Conservation (phyloP, 2,113 vertebrate genomes). For the Pungitius pungitius region DNA sequence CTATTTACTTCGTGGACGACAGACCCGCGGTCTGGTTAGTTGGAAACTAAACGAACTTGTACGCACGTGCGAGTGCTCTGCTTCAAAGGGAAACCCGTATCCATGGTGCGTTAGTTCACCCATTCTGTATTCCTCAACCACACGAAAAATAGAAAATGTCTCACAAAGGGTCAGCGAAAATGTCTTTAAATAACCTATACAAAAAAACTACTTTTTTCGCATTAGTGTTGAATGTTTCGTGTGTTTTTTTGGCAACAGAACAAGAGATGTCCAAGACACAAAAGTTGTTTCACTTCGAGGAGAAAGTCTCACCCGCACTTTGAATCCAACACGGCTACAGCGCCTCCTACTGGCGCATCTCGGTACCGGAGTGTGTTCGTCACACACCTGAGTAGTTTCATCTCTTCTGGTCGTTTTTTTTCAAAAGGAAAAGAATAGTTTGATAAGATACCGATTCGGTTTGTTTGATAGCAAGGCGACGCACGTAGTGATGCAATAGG, state of each 20-base stretch:
- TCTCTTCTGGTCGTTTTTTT: neutral
- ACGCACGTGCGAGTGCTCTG: neutral
- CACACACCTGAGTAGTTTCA: constrained; percentile 25
- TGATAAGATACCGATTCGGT: too few relatives aligned
- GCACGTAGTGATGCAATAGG: neutral
- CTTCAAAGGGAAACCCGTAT: neutral
- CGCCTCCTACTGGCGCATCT: constrained; percentile 87
- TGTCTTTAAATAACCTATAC: neutral
- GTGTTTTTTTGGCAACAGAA: neutral
- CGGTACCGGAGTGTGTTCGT: constrained; percentile 27
- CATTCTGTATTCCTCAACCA: neutral
- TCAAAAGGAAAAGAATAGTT: neutral
- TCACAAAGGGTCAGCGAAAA: neutral
- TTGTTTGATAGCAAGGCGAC: too few relatives aligned
- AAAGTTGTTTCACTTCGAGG: constrained; percentile 73
- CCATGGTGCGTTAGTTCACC: too few relatives aligned
- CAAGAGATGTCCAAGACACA: constrained; percentile 30
- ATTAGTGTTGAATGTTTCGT: neutral
- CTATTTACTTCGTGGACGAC: constrained; percentile 2
- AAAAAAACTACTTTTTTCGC: neutral
- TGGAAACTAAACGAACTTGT: too few relatives aligned
- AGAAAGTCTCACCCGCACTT: constrained; percentile 43
- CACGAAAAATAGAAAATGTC: constrained; percentile 10
- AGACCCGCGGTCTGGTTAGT: too few relatives aligned
- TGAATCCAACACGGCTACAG: constrained; percentile 90